Base-by-base conservation (phyloP, 1,140 invertebrate genomes). In the Brevipalpus yothersi region DNA sequence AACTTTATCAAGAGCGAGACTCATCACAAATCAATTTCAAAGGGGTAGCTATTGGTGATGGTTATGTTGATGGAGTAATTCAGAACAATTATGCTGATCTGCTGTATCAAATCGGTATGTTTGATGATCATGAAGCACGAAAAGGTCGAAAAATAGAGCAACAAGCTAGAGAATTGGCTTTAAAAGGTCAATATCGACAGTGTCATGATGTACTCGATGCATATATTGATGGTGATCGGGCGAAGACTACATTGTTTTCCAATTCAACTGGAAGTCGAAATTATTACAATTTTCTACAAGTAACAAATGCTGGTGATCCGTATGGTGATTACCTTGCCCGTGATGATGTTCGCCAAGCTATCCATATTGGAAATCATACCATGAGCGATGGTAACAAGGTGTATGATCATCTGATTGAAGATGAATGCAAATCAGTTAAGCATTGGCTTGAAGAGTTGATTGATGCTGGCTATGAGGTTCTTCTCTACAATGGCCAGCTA, bases 401-500 rank as follows among this genome's bases (percentile, higher is more conserved):
- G 1, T 80, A 85, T 65, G 65, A 73, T 15, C 73, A 82, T 68
- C 68, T 92, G 8, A 77, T 80, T 56, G 68, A 74, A 31, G 89
- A 93, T 73, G 75, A 92, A 0, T 85, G 90, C 80, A 76, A 86
- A 65, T 84, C 82, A 0, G 78, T 86, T 23, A 81, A 82, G 47
- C 78, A 78, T 1, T 81, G 80, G 77, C 72, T 93, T 53, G 72
- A 77, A 8, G 78, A 81, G 59, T 15, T 55, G 19, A 69, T 92
- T 0, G 60, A 78, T 74, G 67, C 75, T 57, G 31, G 61, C 23
- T 64, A 66, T 56, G 42, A 62, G 53, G 56, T 61, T 9, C 8
- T 65, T 41, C 49, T 66, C 13, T 90, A 87, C 68, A 86, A 80
- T 67, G 86, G 86, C 0, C 84, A 89, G 66, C 67, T 89, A 43